phyloP scores from a whole-genome alignment of 2,888 invertebrate species.

The Sussaba pulchella region DNA sequence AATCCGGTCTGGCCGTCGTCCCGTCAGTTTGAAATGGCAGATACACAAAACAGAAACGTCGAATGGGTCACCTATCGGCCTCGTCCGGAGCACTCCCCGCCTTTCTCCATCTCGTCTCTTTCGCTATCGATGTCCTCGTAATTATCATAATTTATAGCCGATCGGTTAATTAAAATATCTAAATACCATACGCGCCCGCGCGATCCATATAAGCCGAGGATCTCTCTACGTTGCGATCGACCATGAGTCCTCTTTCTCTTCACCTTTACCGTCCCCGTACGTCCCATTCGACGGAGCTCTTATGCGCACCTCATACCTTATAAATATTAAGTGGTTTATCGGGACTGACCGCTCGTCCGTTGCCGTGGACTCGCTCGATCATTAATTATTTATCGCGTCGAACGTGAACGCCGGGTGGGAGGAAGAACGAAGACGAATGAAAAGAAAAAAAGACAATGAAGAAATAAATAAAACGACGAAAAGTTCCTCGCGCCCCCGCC shows the following conservation, averaged over 20 bases:
- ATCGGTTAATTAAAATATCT: slow-evolving; percentile 83
- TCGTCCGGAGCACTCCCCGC: slow-evolving; percentile 15
- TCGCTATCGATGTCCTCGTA: slow-evolving; percentile 66
- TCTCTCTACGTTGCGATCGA: slow-evolving; percentile 35
- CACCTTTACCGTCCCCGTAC: slow-evolving; percentile 48
- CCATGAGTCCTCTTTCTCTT: slow-evolving; percentile 65
- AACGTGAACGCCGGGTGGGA: slow-evolving; percentile 70
- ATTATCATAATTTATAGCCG: slow-evolving; percentile 83
- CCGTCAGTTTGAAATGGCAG: slow-evolving; percentile 36
- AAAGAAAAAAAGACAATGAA: too few species aligned
- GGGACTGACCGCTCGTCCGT: slow-evolving; percentile 73
- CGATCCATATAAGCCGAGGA: slow-evolving; percentile 71
- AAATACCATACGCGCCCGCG: slow-evolving; percentile 76
- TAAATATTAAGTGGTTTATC: slow-evolving; percentile 82
- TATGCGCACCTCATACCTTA: slow-evolving; percentile 77
- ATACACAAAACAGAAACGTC: slow-evolving; percentile 52
- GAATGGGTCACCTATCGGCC: slow-evolving; percentile 28
- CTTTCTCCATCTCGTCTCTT: slow-evolving; percentile 17
- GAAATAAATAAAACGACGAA: too few species aligned
- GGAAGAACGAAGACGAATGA: slow-evolving; percentile 12
- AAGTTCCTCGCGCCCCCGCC: slow-evolving; percentile 25
- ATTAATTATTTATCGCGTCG: slow-evolving; percentile 83
- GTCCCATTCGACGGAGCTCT: slow-evolving; percentile 57
- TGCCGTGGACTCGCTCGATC: slow-evolving; percentile 72
- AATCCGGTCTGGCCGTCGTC: slow-evolving; percentile 42